These are phyloP conservation scores for Lasiurus borealis DNA, from an alignment of 2,113 vertebrate species.

Conservation along the genomic window DNA sequence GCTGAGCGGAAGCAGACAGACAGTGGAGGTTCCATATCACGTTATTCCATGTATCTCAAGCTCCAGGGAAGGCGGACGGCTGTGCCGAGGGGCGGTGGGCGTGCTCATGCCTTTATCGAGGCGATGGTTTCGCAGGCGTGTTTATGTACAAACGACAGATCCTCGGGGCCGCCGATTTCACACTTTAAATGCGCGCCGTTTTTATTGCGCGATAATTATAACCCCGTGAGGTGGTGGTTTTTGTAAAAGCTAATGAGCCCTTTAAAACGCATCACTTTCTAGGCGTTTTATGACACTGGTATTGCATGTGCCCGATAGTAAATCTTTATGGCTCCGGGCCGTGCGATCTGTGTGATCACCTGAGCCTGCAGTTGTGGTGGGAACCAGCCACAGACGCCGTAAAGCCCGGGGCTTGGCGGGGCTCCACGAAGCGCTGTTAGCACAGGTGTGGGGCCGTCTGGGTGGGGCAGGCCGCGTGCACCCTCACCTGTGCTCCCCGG, in stretches of 20 bases:
- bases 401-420: not conserved
- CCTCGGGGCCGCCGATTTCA: not conserved
- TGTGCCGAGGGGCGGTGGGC: rapidly evolving
- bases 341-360: not conserved
- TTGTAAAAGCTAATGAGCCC: not conserved
- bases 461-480: not conserved
- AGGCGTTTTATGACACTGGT: not conserved
- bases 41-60: rapidly evolving
- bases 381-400: not conserved
- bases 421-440: too few species aligned
- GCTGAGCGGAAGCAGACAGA: rapidly evolving
- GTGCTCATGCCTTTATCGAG: rapidly evolving
- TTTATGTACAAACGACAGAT: rapidly evolving
- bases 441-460: not conserved
- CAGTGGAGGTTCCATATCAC: rapidly evolving
- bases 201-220: not conserved
- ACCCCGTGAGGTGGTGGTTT: not conserved
- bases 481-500: rapidly evolving
- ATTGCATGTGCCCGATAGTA: rapidly evolving
- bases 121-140: not conserved
- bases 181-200: not conserved
- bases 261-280: not conserved
- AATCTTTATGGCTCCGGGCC: not conserved
- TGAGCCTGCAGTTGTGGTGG: not conserved
- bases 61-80: not conserved